Percentiles rank a stretch among this genome's conserved stretches.
These are phyloP conservation scores for Musca vetustissima DNA, from an alignment of 1,140 invertebrate genomes.

Conservation along the genomic window DNA sequence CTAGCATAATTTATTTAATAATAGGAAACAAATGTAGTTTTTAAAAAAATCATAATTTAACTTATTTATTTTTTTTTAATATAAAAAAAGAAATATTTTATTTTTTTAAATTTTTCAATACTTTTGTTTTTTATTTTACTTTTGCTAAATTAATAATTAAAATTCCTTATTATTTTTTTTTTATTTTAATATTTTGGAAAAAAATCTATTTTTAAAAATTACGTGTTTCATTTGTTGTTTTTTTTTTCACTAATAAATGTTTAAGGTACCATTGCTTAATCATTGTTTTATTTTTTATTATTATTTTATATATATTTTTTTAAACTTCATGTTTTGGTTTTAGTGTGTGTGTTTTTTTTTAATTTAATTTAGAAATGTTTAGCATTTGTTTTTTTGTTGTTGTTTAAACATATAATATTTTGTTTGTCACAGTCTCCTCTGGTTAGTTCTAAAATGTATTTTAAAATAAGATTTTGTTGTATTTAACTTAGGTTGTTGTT, in stretches of 20 bases:
- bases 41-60: no score
- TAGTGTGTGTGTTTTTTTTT: background rate
- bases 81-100: no score
- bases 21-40: no score
- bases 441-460: slow-evolving; percentile 8
- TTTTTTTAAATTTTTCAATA: no score
- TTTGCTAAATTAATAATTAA: no score
- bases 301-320: no score
- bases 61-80: no score
- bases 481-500: slow-evolving; percentile 11
- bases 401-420: background rate
- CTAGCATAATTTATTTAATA: no score
- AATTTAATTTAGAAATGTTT: background rate
- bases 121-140: no score
- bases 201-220: background rate
- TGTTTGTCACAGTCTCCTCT: slow-evolving; percentile 24
- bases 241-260: slow-evolving; percentile 18
- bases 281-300: background rate
- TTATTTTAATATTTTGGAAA: background rate
- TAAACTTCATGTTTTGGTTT: slow-evolving; percentile 1
- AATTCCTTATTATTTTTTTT: background rate
- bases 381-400: no score
- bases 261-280: slow-evolving; percentile 26
- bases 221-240: background rate
- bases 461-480: background rate